Conservation (phyloP, 2,113 vertebrate genomes). For the Cygnus atratus region DNA sequence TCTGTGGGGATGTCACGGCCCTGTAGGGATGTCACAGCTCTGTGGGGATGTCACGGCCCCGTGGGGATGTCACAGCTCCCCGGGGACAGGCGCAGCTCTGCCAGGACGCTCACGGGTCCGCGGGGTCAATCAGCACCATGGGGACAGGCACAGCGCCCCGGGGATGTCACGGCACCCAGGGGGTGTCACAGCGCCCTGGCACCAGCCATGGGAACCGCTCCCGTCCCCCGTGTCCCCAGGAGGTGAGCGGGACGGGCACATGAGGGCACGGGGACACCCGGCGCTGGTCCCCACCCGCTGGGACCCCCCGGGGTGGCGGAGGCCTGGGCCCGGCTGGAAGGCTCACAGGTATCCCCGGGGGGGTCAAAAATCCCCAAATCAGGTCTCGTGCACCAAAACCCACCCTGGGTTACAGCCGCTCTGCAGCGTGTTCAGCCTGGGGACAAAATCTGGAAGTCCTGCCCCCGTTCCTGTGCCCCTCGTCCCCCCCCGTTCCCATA, state of each 20-base stretch:
- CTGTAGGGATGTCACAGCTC: not conserved
- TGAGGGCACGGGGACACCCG: fast-evolving
- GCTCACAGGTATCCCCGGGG: not conserved
- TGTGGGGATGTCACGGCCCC: fast-evolving
- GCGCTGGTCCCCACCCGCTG: not conserved
- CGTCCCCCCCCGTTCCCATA: no score
- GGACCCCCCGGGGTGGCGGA: not conserved
- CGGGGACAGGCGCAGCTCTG: not conserved
- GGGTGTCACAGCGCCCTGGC: not conserved
- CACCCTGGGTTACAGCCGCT: not conserved
- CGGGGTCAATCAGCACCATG: not conserved
- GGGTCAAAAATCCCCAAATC: not conserved
- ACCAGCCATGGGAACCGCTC: fast-evolving
- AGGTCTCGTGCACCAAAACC: fast-evolving
- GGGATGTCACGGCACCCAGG: not conserved
- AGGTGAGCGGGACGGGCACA: not conserved
- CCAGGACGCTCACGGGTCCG: not conserved
- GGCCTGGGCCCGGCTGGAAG: no score
- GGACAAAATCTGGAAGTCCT: not conserved
- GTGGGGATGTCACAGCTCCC: fast-evolving
- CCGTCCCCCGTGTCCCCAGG: not conserved
- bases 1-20: fast-evolving
- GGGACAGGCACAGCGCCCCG: not conserved
- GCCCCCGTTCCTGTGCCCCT: fast-evolving
- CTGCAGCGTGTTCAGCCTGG: fast-evolving